Base-by-base conservation (phyloP, 1,140 invertebrate species). In the Drosophila pseudoobscura region DNA sequence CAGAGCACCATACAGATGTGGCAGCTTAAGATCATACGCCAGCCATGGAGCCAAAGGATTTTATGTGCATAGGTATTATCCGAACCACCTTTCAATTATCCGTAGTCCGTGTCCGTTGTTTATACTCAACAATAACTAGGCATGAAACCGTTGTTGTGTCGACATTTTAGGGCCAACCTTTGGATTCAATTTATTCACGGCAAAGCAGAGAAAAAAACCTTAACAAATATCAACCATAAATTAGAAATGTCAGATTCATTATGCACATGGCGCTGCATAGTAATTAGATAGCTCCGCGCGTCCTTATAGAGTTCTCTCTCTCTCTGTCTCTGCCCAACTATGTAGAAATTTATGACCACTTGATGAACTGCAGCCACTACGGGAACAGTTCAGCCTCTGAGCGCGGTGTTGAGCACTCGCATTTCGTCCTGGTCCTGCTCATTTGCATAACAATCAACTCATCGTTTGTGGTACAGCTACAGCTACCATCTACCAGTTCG, bases 371-470 rank as follows among this genome's bases (percentile, higher is more conserved):
- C 79, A 88, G 44, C 70, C 44, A 8, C 8, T 8, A 8, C 29
- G 7, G 56, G 26, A 49, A 26, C 11, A 46, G 47, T 11, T 7
- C 35, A 39, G 35, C 35, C 35, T 39, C 35, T 11, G 35, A 11
- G 35, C 35, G 4, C 35, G 11, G 35, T 83, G 83, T 78, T 82
- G 74, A 52, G 57, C 45, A 22, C 54, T 47, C 11, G 20, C 51
- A 45, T 78, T 88, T 88, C 75, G 83, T 83, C 84, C 83, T 88
- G 83, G 80, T 84, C 65, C 26, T 61, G 35, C 83, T 88, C 84
- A 88, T 88, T 88, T 88, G 83, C 83, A 88, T 88, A 88, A 88
- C 83, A 88, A 88, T 88, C 83, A 88, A 75, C 69, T 88, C 83
- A 78, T 79, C 75, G 83, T 83, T 87, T 87, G 78, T 72, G 83